A percentile compares a stretch with the other conserved stretches of the same genome.
Conservation (phyloP, 2,113 vertebrate genomes). For the Eulacestoma nigropectus region DNA sequence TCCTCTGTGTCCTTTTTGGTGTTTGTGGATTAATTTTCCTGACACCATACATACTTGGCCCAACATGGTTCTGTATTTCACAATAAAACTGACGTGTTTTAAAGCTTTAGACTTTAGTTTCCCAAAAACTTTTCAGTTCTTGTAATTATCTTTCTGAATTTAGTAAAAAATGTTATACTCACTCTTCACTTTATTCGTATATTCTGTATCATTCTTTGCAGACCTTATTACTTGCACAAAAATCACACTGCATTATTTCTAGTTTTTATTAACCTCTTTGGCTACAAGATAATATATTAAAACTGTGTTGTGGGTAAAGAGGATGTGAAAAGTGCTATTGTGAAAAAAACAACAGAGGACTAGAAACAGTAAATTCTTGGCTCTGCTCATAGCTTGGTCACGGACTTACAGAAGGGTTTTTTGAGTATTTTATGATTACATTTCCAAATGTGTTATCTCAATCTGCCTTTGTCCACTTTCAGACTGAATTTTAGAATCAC, state of each 20-base stretch:
- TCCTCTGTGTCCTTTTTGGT: too few species aligned
- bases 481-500: background rate
- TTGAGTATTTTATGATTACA: background rate
- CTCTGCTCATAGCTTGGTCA: background rate
- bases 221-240: background rate
- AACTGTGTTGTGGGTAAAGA: background rate
- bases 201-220: background rate
- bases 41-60: background rate
- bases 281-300: background rate
- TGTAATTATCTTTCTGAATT: background rate
- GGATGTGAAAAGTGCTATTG: background rate
- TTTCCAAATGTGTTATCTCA: background rate
- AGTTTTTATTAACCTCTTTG: background rate
- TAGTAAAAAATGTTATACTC: background rate
- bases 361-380: background rate
- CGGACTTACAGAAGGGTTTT: background rate
- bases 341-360: background rate
- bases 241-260: background rate
- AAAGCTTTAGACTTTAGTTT: background rate
- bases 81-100: slow-evolving; percentile 15
- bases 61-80: slow-evolving; percentile 30
- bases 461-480: background rate
- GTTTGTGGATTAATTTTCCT: too few species aligned
- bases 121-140: slow-evolving; percentile 4
- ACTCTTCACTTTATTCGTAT: background rate